Conservation (phyloP, 2,797 vertebrate genomes). For the Micrastur ruficollis region DNA sequence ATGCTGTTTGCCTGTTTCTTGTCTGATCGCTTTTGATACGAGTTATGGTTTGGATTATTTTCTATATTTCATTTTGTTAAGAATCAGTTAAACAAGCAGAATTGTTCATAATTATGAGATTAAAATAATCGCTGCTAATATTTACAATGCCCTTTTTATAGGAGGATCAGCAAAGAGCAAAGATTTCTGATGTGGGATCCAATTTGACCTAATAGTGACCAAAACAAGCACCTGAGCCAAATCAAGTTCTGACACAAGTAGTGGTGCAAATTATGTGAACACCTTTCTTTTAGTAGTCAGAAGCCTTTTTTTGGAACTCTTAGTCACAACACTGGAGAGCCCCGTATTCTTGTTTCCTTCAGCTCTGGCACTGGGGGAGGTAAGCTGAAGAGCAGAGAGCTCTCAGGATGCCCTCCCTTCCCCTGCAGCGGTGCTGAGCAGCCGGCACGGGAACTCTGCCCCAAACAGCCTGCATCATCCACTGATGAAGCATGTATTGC, state of each 20-base stretch:
- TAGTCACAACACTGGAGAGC: background rate
- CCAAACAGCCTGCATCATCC: background rate
- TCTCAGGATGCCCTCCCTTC: background rate
- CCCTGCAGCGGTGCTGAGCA: background rate
- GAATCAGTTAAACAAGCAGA: background rate
- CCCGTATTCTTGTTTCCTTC: accelerated
- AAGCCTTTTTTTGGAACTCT: background rate
- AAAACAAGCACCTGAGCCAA: background rate
- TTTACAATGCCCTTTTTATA: background rate
- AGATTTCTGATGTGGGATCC: background rate
- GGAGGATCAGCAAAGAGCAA: background rate
- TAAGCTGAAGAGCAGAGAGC: background rate
- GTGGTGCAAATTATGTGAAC: background rate
- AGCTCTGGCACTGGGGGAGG: background rate
- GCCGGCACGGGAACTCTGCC: background rate
- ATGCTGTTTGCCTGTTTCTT: background rate
- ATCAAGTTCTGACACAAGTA: background rate
- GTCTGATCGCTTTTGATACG: background rate
- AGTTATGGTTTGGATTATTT: background rate
- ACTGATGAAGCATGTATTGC: accelerated
- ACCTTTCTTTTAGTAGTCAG: background rate
- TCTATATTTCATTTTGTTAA: background rate
- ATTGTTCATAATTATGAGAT: background rate
- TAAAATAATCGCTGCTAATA: background rate
- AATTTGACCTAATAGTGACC: background rate